A percentile compares a stretch with the other conserved stretches of the same genome.
Conservation (phyloP, 2,888 invertebrate species). For the Dascillus cervinus region DNA sequence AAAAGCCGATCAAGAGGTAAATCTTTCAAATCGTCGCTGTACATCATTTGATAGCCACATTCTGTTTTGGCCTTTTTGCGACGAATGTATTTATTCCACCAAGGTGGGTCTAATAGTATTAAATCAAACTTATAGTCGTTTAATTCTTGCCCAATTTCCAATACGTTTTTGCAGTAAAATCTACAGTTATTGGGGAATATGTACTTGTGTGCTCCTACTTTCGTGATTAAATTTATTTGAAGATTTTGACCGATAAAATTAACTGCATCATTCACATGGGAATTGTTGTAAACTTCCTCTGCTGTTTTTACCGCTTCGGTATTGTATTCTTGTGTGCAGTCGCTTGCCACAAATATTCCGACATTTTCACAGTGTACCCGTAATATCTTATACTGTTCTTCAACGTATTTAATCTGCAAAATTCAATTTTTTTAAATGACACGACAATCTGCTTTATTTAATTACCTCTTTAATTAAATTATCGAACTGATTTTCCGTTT, state of each 20-base stretch:
- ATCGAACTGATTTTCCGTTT: too few species aligned
- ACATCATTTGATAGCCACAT: constrained; percentile 73
- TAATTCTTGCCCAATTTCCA: constrained; percentile 47
- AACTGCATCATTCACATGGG: constrained; percentile 26
- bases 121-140: constrained; percentile 59
- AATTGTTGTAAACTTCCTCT: constrained; percentile 38
- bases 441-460: too few species aligned
- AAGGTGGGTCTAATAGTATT: constrained; percentile 88
- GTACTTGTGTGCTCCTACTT: constrained; percentile 45
- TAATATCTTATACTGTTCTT: constrained; percentile 17
- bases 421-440: not conserved
- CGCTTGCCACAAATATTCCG: not conserved
- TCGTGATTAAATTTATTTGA: constrained; percentile 43
- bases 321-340: constrained; percentile 9
- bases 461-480: too few species aligned
- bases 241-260: constrained; percentile 53
- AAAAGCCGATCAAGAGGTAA: constrained; percentile 63
- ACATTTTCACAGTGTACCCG: not conserved
- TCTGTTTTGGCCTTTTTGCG: constrained; percentile 60
- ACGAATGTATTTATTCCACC: constrained; percentile 92
- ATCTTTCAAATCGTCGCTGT: constrained; percentile 61
- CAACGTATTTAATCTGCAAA: constrained; percentile 17
- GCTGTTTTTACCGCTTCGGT: constrained; percentile 26
- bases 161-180: constrained; percentile 62
- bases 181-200: constrained; percentile 59